phyloP scores from a whole-genome alignment of 2,888 invertebrate genomes.

The Scaptomyza cyrtandrae region DNA sequence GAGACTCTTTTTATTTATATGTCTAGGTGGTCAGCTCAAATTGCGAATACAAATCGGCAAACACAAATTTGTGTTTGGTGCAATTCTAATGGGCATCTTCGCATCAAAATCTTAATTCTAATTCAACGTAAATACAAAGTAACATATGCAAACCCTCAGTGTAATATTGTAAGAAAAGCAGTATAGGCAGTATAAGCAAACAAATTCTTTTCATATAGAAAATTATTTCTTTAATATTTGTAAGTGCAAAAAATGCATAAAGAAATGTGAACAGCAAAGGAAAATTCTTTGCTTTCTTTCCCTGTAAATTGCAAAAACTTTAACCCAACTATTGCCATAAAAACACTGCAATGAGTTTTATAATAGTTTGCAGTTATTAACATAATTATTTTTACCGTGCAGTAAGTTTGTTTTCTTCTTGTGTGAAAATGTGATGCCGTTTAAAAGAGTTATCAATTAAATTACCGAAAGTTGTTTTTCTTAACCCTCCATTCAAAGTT shows the following conservation, averaged over 20 bases:
- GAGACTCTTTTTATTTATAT: slow-evolving; percentile 1
- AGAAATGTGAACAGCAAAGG: slow-evolving; percentile 6
- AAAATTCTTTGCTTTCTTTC: slow-evolving; percentile 38
- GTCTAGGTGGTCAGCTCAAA: slow-evolving; percentile 25
- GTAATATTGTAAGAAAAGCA: not conserved
- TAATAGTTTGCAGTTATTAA: slow-evolving; percentile 69
- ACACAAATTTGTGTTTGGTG: slow-evolving; percentile 61
- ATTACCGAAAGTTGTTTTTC: slow-evolving; percentile 21
- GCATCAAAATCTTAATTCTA: too few species aligned
- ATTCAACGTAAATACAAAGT: slow-evolving; percentile 55
- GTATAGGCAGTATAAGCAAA: not conserved
- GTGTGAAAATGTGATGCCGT: slow-evolving; percentile 8
- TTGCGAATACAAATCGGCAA: slow-evolving; percentile 42
- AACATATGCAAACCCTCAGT: slow-evolving; percentile 1
- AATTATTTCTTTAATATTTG: slow-evolving; percentile 2
- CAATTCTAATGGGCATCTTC: too few species aligned
- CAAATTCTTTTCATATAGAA: not conserved
- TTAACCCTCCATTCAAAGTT: slow-evolving; percentile 10
- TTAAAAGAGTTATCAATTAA: slow-evolving; percentile 28
- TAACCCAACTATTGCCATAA: slow-evolving; percentile 34
- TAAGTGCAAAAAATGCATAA: slow-evolving; percentile 4
- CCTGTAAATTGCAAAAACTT: slow-evolving; percentile 11
- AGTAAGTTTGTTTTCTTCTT: slow-evolving; percentile 4
- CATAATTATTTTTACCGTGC: slow-evolving; percentile 56
- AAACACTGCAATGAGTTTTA: slow-evolving; percentile 59